Evolutionary conservation across 2,888 invertebrate genomes (phyloP).

Genomic region (Clostera curtula): DNA sequence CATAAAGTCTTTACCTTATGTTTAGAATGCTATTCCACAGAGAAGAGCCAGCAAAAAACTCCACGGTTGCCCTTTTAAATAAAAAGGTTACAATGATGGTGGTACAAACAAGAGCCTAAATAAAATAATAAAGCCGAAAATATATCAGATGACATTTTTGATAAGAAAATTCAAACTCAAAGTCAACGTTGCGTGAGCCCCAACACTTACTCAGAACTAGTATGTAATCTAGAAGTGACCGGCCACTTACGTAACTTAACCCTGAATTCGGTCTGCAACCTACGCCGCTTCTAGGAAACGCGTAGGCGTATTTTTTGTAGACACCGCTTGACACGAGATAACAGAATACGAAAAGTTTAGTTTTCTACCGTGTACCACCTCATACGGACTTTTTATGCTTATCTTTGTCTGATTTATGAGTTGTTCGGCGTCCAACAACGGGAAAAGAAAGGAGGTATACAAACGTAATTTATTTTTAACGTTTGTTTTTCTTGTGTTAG

Average conservation of each 20-base stretch:
- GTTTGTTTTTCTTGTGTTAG: conserved; percentile 72
- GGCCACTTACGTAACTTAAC: conserved; percentile 15
- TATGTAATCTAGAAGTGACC: neutral
- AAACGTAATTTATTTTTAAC: conserved; percentile 74
- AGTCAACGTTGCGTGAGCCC: conserved; percentile 21
- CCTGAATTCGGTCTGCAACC: conserved; percentile 22
- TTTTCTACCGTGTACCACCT: conserved; percentile 70
- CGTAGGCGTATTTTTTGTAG: conserved; percentile 56
- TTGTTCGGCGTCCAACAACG: conserved; percentile 72
- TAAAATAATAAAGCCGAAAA: too few species aligned
- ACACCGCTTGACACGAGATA: conserved; percentile 60
- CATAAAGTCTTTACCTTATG: too few species aligned
- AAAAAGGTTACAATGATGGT: too few species aligned
- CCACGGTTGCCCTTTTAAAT: too few species aligned
- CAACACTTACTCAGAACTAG: conserved; percentile 22
- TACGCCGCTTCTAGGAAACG: conserved; percentile 48
- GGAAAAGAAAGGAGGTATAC: conserved; percentile 73
- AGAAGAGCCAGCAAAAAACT: too few species aligned
- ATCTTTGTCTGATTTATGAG: conserved; percentile 73
- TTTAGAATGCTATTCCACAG: too few species aligned
- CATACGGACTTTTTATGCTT: conserved; percentile 75
- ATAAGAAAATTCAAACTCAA: conserved; percentile 14
- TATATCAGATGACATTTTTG: conserved; percentile 21
- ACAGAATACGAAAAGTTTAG: conserved; percentile 71
- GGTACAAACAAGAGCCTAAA: too few species aligned